These are phyloP conservation scores for Irena cyanogastra DNA, from an alignment of 2,113 vertebrate genomes.

Conservation along the genomic window DNA sequence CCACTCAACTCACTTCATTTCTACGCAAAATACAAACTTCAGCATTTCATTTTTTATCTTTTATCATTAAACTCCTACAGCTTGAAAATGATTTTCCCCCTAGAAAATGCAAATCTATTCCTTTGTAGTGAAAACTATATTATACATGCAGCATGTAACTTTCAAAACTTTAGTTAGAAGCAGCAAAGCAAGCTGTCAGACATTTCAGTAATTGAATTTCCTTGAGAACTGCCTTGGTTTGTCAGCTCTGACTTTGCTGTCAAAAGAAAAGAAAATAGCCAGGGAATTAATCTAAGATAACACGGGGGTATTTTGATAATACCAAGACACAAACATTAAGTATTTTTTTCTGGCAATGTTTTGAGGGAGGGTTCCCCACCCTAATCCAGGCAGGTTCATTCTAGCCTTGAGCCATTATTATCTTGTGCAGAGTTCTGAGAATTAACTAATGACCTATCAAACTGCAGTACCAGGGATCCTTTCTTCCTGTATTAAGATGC, in stretches of 20 bases:
- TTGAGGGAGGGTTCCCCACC: background rate
- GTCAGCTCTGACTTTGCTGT: conserved; percentile 74
- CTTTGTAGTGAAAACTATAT: conserved; percentile 60
- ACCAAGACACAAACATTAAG: conserved; percentile 45
- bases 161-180: conserved; percentile 70
- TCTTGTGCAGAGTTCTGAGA: conserved; percentile 48
- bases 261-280: conserved; percentile 73
- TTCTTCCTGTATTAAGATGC: conserved; percentile 64
- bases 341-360: conserved; percentile 48
- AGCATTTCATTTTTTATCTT: conserved; percentile 48
- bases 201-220: conserved; percentile 77
- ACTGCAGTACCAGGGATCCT: conserved; percentile 43
- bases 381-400: background rate
- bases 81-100: conserved; percentile 54
- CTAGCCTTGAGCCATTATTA: conserved; percentile 53
- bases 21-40: conserved; percentile 40
- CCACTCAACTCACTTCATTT: conserved; percentile 56
- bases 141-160: conserved; percentile 64
- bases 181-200: conserved; percentile 73
- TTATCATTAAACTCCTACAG: conserved; percentile 59
- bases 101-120: conserved; percentile 59
- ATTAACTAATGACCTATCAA: conserved; percentile 69
- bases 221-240: conserved; percentile 71
- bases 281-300: conserved; percentile 70
- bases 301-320: conserved; percentile 65